Base-by-base conservation (phyloP, 2,113 vertebrate species). In the Centropristis striata region DNA sequence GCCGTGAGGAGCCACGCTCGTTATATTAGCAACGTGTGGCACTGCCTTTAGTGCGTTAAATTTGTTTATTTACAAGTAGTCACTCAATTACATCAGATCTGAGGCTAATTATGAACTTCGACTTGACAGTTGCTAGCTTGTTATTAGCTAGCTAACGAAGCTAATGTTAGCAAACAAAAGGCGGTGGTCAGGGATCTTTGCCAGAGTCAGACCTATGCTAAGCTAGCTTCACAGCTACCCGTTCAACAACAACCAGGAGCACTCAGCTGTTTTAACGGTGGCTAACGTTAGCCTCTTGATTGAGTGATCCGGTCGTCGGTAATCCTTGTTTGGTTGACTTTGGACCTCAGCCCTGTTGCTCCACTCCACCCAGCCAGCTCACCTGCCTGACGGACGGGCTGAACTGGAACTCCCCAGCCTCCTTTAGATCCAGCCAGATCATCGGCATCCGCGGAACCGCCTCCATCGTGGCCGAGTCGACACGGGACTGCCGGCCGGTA, bases 371-470 rank as follows among this genome's bases (percentile, higher is more conserved):
- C 73, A 28, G 82, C 88, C 87, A 68, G 82, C 93, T 95, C 90
- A 95, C 95, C 95, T 96, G 94, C 90, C 82, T 94, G 36, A 96
- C 94, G 82, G 90, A 80, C 91, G 95, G 81, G 78, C 91, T 93
- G 85, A 95, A 95, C 90, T 81, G 91, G 81, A 95, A 95, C 80
- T 96, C 95, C 75, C 94, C 95, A 71, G 95, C 95, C 83, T 96
- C 95, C 75, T 99, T 99, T 71, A 98, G 94, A 87, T 99, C 98
- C 85, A 99, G 95, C 97, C 97, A 99, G 92, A 99, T 99, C 98
- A 98, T 99, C 87, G 97, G 98, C 97, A 99, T 98, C 36, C 98
- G 97, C 71, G 98, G 98, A 61, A 99, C 97, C 75, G 98, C 98
- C 95, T 99, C 98, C 98, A 99, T 98, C 76, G 81, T 86, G 89